Conservation (phyloP, 2,797 vertebrate species). For the Micropoecilia bifurca region DNA sequence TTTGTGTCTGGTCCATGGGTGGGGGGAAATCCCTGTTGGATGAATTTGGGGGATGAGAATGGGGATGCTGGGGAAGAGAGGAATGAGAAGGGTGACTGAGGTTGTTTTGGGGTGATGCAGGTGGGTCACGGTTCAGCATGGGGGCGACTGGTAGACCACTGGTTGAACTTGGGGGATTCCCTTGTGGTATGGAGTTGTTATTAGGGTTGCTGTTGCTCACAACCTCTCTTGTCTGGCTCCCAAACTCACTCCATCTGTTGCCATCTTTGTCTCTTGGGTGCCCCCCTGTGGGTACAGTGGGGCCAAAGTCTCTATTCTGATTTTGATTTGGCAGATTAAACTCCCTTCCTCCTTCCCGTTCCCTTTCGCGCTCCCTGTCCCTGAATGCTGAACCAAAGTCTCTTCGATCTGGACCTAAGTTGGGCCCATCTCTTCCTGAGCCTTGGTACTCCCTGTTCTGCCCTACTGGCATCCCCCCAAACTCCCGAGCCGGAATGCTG, state of each 20-base stretch:
- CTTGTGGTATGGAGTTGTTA: constrained; percentile 72
- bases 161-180: constrained; percentile 71
- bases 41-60: constrained; percentile 73
- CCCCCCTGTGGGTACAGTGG: constrained; percentile 73
- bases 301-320: constrained; percentile 80
- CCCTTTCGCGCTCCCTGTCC: constrained; percentile 89
- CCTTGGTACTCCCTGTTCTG: constrained; percentile 81
- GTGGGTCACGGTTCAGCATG: constrained; percentile 76
- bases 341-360: constrained; percentile 82
- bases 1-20: constrained; percentile 76
- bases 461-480: constrained; percentile 69
- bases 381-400: constrained; percentile 82
- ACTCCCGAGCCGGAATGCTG: constrained; percentile 76
- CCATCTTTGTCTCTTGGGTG: constrained; percentile 84
- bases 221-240: constrained; percentile 77
- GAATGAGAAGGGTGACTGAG: constrained; percentile 74
- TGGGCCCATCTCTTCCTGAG: constrained; percentile 77
- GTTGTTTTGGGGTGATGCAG: constrained; percentile 80
- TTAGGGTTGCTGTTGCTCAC: constrained; percentile 74
- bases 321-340: constrained; percentile 81
- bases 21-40: constrained; percentile 80
- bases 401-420: constrained; percentile 73
- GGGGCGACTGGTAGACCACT: constrained; percentile 72
- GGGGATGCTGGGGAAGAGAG: constrained; percentile 69
- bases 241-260: constrained; percentile 83